Evolutionary conservation across 1,140 invertebrate species (phyloP), one percentile per base, ranked within the genome.

Genomic region (Liolophura sinensis): DNA sequence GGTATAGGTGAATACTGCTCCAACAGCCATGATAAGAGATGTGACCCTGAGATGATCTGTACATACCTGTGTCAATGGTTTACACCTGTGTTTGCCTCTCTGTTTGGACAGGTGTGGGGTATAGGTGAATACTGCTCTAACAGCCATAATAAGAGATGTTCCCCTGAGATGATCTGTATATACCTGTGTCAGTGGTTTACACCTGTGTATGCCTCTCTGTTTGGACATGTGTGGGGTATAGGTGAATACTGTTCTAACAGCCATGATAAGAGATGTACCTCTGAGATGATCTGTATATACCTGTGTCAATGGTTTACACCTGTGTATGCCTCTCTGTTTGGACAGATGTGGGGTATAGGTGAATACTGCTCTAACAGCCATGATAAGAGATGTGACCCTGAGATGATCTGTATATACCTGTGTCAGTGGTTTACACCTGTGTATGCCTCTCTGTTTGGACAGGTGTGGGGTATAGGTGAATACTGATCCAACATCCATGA

Each of bases 381-480:
- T 62, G 63, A 73, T 59, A 40, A 59, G 20, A 62, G 70, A 48
- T 82, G 80, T 71, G 72, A 67, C 5, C 69, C 80, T 20, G 79
- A 83, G 47, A 62, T 73, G 27, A 77, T 78, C 56, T n/a, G 24
- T 54, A 40, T 54, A 54, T n/a, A 20, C 24, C 3, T 24, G 24
- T 40, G 51, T 40, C 31, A 54, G 51, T 54, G 18, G 3, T 20
- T 54, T 54, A 54, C 24, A 54, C 24, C 24, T 54, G 18, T 5
- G 3, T 20, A n/a, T 54, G 3, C 12, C 51, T 54, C 24, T n/a
- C 24, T 54, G n/a, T 24, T 24, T n/a, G 62, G 55, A 18, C 65
- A 83, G 81, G 72, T 83, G n/a, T 82, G 77, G 75, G 71, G 64
- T 64, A 72, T 83, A 49, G 81, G 81, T 27, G 81, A 83, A 58